These are phyloP conservation scores for Papilio glaucus DNA, from an alignment of 1,140 invertebrate species.

Conservation along the genomic window DNA sequence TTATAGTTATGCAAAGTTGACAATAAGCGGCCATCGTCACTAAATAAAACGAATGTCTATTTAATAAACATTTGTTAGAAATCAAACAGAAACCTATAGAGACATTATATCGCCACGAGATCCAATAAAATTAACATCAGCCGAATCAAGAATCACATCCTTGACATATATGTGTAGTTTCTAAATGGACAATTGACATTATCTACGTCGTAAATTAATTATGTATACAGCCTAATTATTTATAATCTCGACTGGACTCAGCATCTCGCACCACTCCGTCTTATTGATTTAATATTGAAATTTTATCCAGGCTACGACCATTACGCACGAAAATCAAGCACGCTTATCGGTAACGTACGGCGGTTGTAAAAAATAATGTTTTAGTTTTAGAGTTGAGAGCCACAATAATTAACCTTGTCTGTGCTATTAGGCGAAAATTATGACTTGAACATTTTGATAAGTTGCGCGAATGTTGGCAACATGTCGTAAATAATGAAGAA, in stretches of 20 bases:
- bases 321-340: conserved; percentile 19
- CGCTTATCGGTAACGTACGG: conserved; percentile 23
- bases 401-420: conserved; percentile 13
- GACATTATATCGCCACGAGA: conserved; percentile 15
- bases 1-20: conserved; percentile 6
- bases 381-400: not conserved
- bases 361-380: conserved; percentile 28
- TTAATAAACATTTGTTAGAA: not conserved
- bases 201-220: conserved; percentile 50
- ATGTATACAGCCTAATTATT: conserved; percentile 54
- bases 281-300: conserved; percentile 56
- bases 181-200: conserved; percentile 45
- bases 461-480: not conserved
- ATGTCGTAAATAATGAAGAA: conserved; percentile 2
- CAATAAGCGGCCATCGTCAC: not conserved
- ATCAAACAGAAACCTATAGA: conserved; percentile 19
- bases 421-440: conserved; percentile 25
- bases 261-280: conserved; percentile 38
- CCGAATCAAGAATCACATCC: conserved; percentile 44
- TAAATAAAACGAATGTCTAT: conserved; percentile 1
- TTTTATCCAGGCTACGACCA: conserved; percentile 40
- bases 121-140: conserved; percentile 39
- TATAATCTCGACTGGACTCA: conserved; percentile 42
- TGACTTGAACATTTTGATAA: not conserved
- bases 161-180: conserved; percentile 44